These are phyloP conservation scores for Oncorhynchus keta DNA, from an alignment of 2,113 vertebrate species.

Conservation along the genomic window DNA sequence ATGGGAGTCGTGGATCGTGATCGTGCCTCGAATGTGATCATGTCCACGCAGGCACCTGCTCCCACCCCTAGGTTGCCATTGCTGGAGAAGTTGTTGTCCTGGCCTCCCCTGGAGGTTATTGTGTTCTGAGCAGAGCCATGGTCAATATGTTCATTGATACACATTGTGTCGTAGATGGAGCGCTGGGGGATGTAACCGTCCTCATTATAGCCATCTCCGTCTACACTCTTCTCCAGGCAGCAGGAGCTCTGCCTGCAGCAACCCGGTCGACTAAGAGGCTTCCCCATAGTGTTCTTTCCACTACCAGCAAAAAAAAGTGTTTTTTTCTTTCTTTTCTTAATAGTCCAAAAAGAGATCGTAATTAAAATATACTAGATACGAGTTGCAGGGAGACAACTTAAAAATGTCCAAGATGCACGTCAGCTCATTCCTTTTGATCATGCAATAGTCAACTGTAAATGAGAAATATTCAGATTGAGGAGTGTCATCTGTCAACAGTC, in stretches of 20 bases:
- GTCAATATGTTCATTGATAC: constrained; percentile 98
- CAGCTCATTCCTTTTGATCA: background rate
- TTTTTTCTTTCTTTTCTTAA: background rate
- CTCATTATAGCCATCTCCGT: constrained; percentile 85
- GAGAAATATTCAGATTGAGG: background rate
- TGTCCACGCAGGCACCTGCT: constrained; percentile 73
- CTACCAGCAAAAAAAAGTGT: background rate
- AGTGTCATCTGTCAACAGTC: background rate
- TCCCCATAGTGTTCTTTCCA: constrained; percentile 81
- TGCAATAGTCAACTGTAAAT: background rate
- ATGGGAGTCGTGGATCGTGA: constrained; percentile 79
- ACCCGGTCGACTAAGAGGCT: constrained; percentile 94
- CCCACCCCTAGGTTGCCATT: constrained; percentile 81
- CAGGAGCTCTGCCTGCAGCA: constrained; percentile 93
- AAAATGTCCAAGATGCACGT: background rate
- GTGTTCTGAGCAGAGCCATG: constrained; percentile 84
- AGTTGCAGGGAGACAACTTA: background rate
- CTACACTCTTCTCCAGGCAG: constrained; percentile 87
- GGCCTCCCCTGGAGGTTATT: constrained; percentile 80
- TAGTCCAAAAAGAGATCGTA: background rate
- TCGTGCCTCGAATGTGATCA: constrained; percentile 74
- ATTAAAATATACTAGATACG: background rate
- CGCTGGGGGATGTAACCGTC: constrained; percentile 95
- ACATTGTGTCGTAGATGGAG: constrained; percentile 95
- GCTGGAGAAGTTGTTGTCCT: constrained; percentile 81